These are phyloP conservation scores for Pollimyrus isidori DNA, from an alignment of 2,113 vertebrate species.

Conservation along the genomic window DNA sequence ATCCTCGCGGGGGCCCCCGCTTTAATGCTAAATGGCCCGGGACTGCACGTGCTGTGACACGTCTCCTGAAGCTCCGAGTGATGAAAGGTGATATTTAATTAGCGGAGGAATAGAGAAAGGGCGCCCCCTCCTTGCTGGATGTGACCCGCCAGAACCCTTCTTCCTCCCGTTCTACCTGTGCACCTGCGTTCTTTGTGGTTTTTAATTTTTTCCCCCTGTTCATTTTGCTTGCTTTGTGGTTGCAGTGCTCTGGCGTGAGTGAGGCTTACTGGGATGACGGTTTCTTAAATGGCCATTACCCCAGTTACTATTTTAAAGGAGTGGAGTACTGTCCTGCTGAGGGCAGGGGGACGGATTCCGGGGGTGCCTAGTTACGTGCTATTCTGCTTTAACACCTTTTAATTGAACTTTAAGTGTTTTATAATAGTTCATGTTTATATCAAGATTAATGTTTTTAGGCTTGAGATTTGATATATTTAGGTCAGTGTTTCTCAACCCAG, in stretches of 20 bases:
- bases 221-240: not conserved
- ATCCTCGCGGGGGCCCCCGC: not conserved
- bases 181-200: not conserved
- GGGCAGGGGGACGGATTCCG: not conserved
- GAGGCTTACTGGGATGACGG: too few relatives aligned
- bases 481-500: not conserved
- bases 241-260: not conserved
- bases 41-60: not conserved
- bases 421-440: not conserved
- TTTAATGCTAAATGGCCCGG: slow-evolving; percentile 1
- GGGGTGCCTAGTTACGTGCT: not conserved
- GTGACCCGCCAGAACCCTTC: not conserved
- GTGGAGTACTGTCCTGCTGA: too few relatives aligned
- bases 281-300: not conserved
- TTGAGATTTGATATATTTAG: not conserved
- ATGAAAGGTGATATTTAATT: slow-evolving; percentile 9
- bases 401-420: not conserved
- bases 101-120: not conserved
- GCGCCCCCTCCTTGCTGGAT: not conserved
- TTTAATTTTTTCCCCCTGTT: not conserved
- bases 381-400: not conserved
- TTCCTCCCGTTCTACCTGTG: not conserved
- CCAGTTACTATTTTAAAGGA: not conserved
- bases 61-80: not conserved
- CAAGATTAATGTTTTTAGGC: not conserved